These are phyloP conservation scores for Hemaris fuciformis DNA, from an alignment of 2,888 invertebrate genomes.

Conservation along the genomic window DNA sequence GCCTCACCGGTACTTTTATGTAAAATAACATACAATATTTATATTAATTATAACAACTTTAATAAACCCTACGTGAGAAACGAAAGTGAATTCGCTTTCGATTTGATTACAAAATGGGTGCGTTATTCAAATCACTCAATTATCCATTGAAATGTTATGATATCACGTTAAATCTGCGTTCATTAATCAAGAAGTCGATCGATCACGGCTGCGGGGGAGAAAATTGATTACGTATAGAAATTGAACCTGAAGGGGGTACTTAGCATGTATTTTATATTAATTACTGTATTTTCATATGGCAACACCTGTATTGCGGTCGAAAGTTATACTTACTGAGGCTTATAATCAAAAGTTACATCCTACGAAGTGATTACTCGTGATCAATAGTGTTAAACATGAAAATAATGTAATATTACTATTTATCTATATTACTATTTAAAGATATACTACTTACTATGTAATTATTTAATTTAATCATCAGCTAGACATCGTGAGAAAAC, in stretches of 20 bases:
- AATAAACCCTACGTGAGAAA: slow-evolving; percentile 40
- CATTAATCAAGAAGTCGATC: slow-evolving; percentile 5
- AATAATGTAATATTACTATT: not conserved
- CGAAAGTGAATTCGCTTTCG: slow-evolving; percentile 39
- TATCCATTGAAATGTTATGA: slow-evolving; percentile 13
- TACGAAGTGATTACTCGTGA: not conserved
- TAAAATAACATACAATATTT: not conserved
- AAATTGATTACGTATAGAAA: not conserved
- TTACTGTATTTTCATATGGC: not conserved
- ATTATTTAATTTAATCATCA: too few relatives aligned
- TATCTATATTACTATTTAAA: not conserved
- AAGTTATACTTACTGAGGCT: not conserved
- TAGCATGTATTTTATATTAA: slow-evolving; percentile 1
- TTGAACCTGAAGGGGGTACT: not conserved
- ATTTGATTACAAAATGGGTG: slow-evolving; percentile 11
- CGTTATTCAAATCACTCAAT: slow-evolving; percentile 12
- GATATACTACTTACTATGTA: too few relatives aligned
- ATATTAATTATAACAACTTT: slow-evolving; percentile 29
- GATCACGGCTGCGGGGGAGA: not conserved
- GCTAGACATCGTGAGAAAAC: too few relatives aligned
- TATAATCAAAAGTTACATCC: not conserved
- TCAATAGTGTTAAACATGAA: not conserved
- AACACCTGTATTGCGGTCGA: not conserved
- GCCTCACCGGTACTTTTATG: too few relatives aligned
- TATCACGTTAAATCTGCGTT: not conserved